Evolutionary conservation across 2,888 invertebrate species (phyloP).

Genomic region (Nemotelus pantherinus): DNA sequence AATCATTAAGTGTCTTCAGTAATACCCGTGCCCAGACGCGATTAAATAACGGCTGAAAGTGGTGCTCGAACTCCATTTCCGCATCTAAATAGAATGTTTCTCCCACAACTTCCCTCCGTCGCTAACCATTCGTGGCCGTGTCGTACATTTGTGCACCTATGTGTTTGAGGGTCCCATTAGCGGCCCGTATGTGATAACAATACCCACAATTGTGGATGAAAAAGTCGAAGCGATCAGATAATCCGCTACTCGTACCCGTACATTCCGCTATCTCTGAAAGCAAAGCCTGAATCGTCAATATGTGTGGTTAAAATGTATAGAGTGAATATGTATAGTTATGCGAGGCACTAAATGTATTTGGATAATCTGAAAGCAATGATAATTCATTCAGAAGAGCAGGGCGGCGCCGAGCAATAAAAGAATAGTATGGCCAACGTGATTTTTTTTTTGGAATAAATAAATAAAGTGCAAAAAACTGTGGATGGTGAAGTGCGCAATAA

Average conservation of each 20-base stretch:
- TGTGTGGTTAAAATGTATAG: neutral
- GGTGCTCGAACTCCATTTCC: neutral
- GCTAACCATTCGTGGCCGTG: neutral
- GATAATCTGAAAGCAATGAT: slow-evolving; percentile 6
- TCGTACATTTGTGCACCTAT: neutral
- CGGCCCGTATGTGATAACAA: neutral
- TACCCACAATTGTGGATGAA: slow-evolving; percentile 1
- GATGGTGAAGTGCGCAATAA: too few species aligned
- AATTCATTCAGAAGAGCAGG: neutral
- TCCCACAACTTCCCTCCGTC: too few species aligned
- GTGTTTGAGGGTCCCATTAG: neutral
- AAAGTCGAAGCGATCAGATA: slow-evolving; percentile 13
- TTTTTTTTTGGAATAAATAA: too few species aligned
- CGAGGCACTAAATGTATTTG: neutral
- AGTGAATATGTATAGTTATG: neutral
- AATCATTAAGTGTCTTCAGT: slow-evolving; percentile 5
- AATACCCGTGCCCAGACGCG: neutral
- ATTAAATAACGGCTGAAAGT: slow-evolving; percentile 10
- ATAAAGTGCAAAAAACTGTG: too few species aligned
- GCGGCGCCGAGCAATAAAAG: neutral
- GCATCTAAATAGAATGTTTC: neutral
- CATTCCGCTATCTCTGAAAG: slow-evolving; percentile 7
- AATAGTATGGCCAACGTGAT: too few species aligned
- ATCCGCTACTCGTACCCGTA: neutral
- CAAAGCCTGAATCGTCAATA: neutral